Evolutionary conservation across 2,888 invertebrate genomes (phyloP), one percentile per base, ranked within the genome.

Genomic region (Plagodis dolabraria): DNA sequence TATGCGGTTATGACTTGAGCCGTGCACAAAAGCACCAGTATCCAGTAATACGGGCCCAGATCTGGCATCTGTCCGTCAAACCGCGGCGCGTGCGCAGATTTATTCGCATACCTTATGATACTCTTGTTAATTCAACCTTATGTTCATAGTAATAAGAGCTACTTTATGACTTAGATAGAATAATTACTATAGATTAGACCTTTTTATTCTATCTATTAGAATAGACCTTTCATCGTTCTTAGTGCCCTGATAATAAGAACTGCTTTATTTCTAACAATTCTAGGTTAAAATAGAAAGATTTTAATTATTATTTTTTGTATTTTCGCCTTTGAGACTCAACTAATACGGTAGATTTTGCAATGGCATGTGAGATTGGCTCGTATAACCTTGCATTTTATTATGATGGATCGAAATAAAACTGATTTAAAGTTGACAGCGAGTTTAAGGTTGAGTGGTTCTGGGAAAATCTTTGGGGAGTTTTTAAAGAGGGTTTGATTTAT

Each of bases 41-140:
- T 62, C 54, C 56, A 60, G 60, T 50, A 57, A 44, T 53, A 44
- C 60, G 35, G 46, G 47, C 57, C 61, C 57, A 55, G 65, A 57
- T 69, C 70, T 70, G 68, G 68, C 67, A 68, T 64, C 60, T 69
- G 70, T 71, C 71, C 60, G 66, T 71, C 71, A 71, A 64, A 43
- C 22, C 22, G 33, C 48, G 50, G 63, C 63, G 57, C 60, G 53
- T 58, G 64, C 60, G 58, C 60, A 65, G 67, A 71, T 71, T 67
- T 68, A 68, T 69, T 55, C 10, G 40, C 40, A 40, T 5, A 10
- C 9, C 10, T 5, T 40, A 10, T 10, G 0, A 10, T 36, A 36
- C 36, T 9, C 10, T 10, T 0, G 5, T 5, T 40, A 10, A 40
- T 40, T 10, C 40, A 40, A 40, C 40, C 10, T 40, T 40, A 40